phyloP scores from a whole-genome alignment of 2,888 invertebrate genomes.

The Catocala nupta region DNA sequence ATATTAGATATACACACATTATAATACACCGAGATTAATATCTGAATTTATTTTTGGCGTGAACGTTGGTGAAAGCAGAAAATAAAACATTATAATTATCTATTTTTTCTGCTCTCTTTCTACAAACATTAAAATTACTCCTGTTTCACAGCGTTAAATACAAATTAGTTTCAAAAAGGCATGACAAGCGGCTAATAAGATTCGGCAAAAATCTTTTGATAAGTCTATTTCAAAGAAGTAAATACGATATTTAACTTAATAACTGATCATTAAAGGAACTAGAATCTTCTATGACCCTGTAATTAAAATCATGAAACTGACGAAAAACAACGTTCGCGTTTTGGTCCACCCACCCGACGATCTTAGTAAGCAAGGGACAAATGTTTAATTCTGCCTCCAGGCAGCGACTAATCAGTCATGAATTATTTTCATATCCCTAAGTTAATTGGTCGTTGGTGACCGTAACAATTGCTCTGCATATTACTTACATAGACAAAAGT shows the following conservation, averaged over 20 bases:
- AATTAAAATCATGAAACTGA: slow-evolving; percentile 1
- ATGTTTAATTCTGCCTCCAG: slow-evolving; percentile 6
- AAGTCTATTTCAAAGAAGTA: neutral
- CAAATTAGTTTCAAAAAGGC: slow-evolving; percentile 1
- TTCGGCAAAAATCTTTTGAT: neutral
- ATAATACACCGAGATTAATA: no score
- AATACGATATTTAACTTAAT: slow-evolving; percentile 3
- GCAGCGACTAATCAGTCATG: slow-evolving; percentile 24
- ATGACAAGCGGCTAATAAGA: neutral
- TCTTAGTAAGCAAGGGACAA: neutral
- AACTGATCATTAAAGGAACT: slow-evolving; percentile 5
- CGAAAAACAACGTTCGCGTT: neutral
- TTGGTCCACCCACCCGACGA: neutral
- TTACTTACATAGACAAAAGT: no score
- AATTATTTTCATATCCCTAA: slow-evolving; percentile 23
- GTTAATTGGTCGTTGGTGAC: neutral
- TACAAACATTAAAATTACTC: neutral
- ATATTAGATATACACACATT: no score
- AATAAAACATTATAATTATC: no score
- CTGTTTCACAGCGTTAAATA: neutral
- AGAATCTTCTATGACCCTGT: slow-evolving; percentile 6
- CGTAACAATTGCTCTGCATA: neutral
- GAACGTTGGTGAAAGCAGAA: no score
- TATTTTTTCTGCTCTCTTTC: no score
- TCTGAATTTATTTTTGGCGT: no score